Evolutionary conservation across 2,797 vertebrate species (phyloP).

Genomic region (Muraenolepis orangiensis): DNA sequence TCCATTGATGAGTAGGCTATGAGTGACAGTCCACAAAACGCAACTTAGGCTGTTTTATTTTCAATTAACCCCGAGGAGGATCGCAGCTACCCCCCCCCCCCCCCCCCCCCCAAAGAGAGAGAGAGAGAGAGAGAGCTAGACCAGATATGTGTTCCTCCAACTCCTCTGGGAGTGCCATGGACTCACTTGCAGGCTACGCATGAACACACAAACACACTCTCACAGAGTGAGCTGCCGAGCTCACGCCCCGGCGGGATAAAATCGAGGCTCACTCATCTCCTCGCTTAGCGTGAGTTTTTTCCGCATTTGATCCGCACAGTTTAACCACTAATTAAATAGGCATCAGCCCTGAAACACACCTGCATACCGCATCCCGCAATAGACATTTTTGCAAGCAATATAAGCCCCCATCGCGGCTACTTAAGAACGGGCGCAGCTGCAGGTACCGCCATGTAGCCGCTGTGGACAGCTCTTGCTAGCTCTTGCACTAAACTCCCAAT

Average conservation of each 20-base stretch:
- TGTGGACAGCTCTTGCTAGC: too few relatives aligned
- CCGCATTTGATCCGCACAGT: slow-evolving; percentile 45
- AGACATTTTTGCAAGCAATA: neutral
- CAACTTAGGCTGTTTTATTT: neutral
- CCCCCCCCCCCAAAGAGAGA: too few relatives aligned
- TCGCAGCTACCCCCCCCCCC: too few relatives aligned
- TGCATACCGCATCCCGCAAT: slow-evolving; percentile 3
- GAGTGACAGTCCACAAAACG: neutral
- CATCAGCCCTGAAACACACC: slow-evolving; percentile 26
- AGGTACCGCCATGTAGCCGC: too few relatives aligned
- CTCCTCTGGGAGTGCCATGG: slow-evolving; percentile 35
- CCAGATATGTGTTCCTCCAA: slow-evolving; percentile 50
- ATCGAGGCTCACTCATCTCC: slow-evolving; percentile 46
- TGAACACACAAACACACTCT: slow-evolving; percentile 13
- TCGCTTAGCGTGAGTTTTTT: slow-evolving; percentile 24
- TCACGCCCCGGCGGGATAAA: slow-evolving; percentile 46
- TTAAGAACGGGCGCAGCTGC: neutral
- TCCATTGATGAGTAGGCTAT: too few relatives aligned
- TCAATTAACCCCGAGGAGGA: neutral
- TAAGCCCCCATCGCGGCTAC: neutral
- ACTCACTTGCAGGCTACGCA: slow-evolving; percentile 24
- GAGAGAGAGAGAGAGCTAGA: slow-evolving; percentile 15
- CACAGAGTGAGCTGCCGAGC: slow-evolving; percentile 18
- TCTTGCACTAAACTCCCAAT: neutral
- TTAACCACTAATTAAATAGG: slow-evolving; percentile 27